Evolutionary conservation across 2,113 vertebrate species (phyloP).

Genomic region (Plecotus auritus): DNA sequence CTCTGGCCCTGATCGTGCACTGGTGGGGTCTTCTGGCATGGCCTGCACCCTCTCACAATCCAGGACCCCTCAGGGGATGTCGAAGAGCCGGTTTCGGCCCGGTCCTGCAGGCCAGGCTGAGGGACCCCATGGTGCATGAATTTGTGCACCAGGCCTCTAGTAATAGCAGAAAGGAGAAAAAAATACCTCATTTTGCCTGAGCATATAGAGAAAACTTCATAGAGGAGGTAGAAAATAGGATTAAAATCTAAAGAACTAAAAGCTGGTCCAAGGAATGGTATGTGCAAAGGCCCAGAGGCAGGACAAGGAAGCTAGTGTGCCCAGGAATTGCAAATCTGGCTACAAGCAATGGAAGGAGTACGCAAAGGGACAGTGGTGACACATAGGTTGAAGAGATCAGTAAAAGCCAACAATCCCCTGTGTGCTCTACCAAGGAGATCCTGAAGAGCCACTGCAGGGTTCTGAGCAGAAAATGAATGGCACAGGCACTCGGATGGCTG

Average conservation of each 20-base stretch:
- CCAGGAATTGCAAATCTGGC: background rate
- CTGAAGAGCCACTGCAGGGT: background rate
- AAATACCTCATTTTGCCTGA: background rate
- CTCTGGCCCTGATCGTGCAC: too few relatives aligned
- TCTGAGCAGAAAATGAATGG: background rate
- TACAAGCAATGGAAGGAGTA: background rate
- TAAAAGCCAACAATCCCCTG: background rate
- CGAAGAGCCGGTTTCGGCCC: too few relatives aligned
- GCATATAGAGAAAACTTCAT: background rate
- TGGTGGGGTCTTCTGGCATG: too few relatives aligned
- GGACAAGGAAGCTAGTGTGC: background rate
- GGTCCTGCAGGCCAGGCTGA: too few relatives aligned
- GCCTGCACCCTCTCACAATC: too few relatives aligned
- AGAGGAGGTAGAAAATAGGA: background rate
- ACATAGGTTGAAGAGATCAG: background rate
- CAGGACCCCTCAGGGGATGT: too few relatives aligned
- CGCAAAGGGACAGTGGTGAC: background rate
- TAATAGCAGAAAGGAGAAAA: background rate
- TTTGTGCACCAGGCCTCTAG: too few relatives aligned
- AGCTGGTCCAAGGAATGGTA: background rate
- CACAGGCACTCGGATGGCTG: background rate
- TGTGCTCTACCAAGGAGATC: background rate
- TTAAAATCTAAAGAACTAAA: slow-evolving; percentile 28
- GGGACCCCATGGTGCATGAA: too few relatives aligned
- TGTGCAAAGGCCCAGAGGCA: background rate